phyloP scores from a whole-genome alignment of 2,888 invertebrate species.

The Tenodera sinensis region DNA sequence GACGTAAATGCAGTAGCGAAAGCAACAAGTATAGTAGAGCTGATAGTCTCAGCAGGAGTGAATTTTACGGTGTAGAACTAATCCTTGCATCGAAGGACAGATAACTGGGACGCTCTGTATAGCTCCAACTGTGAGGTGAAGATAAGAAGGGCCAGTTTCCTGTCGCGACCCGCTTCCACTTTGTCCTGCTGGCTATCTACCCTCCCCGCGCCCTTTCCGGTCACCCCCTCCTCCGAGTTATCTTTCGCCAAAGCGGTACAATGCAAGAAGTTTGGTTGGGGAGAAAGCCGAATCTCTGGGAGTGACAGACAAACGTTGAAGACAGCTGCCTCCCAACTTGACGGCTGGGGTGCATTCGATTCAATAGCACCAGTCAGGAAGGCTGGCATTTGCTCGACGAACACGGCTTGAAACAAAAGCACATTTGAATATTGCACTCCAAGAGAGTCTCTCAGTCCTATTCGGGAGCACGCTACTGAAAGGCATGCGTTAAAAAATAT shows the following conservation, averaged over 20 bases:
- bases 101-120: not conserved
- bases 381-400: not conserved
- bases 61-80: not conserved
- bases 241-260: not conserved
- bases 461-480: too few species aligned
- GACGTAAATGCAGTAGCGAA: too few species aligned
- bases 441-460: not conserved
- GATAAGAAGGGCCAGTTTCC: not conserved
- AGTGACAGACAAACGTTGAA: not conserved
- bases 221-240: not conserved
- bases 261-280: not conserved
- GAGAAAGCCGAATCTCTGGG: not conserved
- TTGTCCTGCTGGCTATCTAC: not conserved
- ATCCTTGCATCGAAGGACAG: not conserved
- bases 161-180: not conserved
- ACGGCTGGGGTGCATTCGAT: not conserved
- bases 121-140: not conserved
- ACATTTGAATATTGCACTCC: not conserved
- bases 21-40: too few species aligned
- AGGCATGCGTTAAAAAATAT: too few species aligned
- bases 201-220: not conserved
- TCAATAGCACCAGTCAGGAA: not conserved
- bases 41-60: not conserved
- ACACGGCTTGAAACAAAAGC: not conserved
- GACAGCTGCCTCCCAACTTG: not conserved